Percentiles rank a stretch among this genome's conserved stretches.
These are phyloP conservation scores for Neopelma chrysocephalum DNA, from an alignment of 2,797 vertebrate species.

Conservation along the genomic window DNA sequence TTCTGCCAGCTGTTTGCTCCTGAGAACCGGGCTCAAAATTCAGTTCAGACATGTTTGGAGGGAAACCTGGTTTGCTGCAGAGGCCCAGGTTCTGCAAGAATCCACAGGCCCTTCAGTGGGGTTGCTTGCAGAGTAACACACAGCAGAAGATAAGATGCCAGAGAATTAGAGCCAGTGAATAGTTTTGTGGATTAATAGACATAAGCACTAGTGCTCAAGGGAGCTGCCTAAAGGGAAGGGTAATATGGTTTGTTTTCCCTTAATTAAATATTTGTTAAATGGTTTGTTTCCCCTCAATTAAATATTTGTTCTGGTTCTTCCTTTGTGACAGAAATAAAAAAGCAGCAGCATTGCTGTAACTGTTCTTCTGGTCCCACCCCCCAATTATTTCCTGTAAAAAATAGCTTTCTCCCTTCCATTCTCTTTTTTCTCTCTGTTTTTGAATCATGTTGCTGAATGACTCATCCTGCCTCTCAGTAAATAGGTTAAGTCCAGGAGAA, in stretches of 20 bases:
- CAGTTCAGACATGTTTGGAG: background rate
- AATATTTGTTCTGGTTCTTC: constrained; percentile 48
- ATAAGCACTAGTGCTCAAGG: background rate
- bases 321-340: constrained; percentile 31
- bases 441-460: background rate
- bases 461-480: background rate
- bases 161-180: constrained; percentile 28
- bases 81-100: background rate
- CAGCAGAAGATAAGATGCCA: background rate
- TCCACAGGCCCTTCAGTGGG: background rate
- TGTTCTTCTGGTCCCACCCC: constrained; percentile 7
- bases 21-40: background rate
- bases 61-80: background rate
- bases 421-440: background rate
- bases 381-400: constrained; percentile 26
- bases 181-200: constrained; percentile 43
- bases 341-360: background rate
- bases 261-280: constrained; percentile 61
- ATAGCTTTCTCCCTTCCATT: constrained; percentile 8
- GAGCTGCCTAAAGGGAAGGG: constrained; percentile 2
- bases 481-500: constrained; percentile 8
- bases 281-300: constrained; percentile 41
- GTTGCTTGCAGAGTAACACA: background rate
- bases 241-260: constrained; percentile 21
- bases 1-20: background rate